phyloP scores from a whole-genome alignment of 2,888 invertebrate genomes.

The Napeogenes inachia region DNA sequence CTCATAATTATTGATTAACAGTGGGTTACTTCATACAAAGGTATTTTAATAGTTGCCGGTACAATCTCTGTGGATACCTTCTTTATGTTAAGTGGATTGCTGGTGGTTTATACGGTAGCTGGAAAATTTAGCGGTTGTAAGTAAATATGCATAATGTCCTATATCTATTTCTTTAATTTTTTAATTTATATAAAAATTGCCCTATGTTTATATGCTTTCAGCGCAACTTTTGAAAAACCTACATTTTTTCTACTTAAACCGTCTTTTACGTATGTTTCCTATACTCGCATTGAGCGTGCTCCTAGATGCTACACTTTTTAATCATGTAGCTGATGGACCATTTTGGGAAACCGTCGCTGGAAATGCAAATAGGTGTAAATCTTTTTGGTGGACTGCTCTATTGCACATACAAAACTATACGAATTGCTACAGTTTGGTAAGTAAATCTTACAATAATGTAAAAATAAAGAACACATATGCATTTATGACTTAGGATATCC shows the following conservation, averaged over 20 bases:
- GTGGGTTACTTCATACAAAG: slow-evolving; percentile 33
- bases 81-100: slow-evolving; percentile 48
- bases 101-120: slow-evolving; percentile 37
- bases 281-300: slow-evolving; percentile 46
- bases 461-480: too few relatives aligned
- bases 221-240: slow-evolving; percentile 47
- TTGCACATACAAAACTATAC: slow-evolving; percentile 56
- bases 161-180: too few relatives aligned
- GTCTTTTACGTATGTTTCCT: slow-evolving; percentile 55
- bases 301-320: slow-evolving; percentile 46
- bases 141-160: slow-evolving; percentile 12
- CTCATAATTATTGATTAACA: slow-evolving; percentile 32
- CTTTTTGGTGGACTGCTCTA: slow-evolving; percentile 57
- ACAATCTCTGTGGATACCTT: slow-evolving; percentile 78
- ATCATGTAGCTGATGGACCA: slow-evolving; percentile 51
- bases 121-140: slow-evolving; percentile 36
- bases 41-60: slow-evolving; percentile 46
- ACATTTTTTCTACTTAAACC: slow-evolving; percentile 55
- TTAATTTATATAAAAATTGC: neutral
- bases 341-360: slow-evolving; percentile 34
- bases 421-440: slow-evolving; percentile 41
- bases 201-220: slow-evolving; percentile 31
- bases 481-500: too few relatives aligned
- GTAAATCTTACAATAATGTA: slow-evolving; percentile 13
- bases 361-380: slow-evolving; percentile 42